These are phyloP conservation scores for Gymnosoma rotundatum DNA, from an alignment of 2,888 invertebrate species.

Conservation along the genomic window DNA sequence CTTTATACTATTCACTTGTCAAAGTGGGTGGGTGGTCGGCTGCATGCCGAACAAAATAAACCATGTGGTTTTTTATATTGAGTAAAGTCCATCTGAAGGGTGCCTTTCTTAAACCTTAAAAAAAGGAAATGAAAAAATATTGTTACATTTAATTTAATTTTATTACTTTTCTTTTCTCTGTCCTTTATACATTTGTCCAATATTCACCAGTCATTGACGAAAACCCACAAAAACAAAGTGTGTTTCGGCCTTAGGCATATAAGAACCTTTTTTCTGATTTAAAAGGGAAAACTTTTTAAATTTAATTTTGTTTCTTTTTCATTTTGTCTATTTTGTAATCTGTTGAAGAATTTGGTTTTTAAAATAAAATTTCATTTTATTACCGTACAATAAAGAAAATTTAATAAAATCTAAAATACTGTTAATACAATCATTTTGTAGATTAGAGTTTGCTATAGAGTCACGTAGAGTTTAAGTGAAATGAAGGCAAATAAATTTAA, in stretches of 20 bases:
- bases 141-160: slow-evolving; percentile 60
- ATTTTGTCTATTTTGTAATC: slow-evolving; percentile 26
- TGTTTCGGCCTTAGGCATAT: slow-evolving; percentile 50
- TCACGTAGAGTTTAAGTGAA: slow-evolving; percentile 48
- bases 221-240: slow-evolving; percentile 62
- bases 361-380: slow-evolving; percentile 58
- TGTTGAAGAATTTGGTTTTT: slow-evolving; percentile 38
- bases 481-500: not conserved
- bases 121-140: slow-evolving; percentile 27
- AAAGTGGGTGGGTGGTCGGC: not conserved
- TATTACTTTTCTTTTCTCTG: slow-evolving; percentile 11
- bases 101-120: slow-evolving; percentile 41
- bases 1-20: not conserved
- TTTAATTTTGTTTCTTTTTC: slow-evolving; percentile 30
- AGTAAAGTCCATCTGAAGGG: slow-evolving; percentile 40
- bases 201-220: slow-evolving; percentile 62
- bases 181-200: slow-evolving; percentile 42
- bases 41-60: not conserved
- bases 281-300: slow-evolving; percentile 29
- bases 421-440: slow-evolving; percentile 17
- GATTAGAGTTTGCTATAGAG: slow-evolving; percentile 6
- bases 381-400: slow-evolving; percentile 39
- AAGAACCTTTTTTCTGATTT: slow-evolving; percentile 20
- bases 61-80: slow-evolving; percentile 14
- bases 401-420: slow-evolving; percentile 39